Base-by-base conservation (phyloP, 2,113 vertebrate genomes). In the Osmerus mordax region DNA sequence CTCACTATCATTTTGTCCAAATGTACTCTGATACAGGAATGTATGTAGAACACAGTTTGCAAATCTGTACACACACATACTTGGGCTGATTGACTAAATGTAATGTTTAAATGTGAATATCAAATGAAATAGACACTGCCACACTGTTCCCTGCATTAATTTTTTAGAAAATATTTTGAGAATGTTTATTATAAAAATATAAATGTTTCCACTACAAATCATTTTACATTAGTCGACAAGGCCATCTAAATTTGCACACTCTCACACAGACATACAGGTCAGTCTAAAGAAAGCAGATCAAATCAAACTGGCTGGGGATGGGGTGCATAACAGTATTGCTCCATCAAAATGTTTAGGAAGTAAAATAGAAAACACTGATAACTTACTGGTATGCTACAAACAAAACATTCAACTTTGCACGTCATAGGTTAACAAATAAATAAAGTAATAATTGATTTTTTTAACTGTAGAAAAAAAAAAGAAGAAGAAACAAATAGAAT, bases 151-250 rank as follows among this genome's bases (percentile, higher is more conserved):
- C 82, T 83, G 78, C 79, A 83, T 90, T 92, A 87, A 90, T 94
- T 95, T 93, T 96, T 94, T 96, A 94, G 95, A 97, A 98, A 98
- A 98, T 97, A 98, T 95, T 98, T 98, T 97, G 93, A 93, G 93
- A 95, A 94, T 95, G 96, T 98, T 99, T 99, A 99, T 98, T 99
- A 98, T 97, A 99, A 99, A 99, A 99, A 99, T 98, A 99, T 98
- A 99, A 97, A 97, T 96, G 96, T 96, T 97, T 96, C 95, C 96
- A 98, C 96, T 99, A 99, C 96, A 99, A 99, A 99, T 97, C 93
- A 96, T 95, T 96, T 96, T 96, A 98, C 96, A 98, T 98, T 97
- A 99, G 96, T 97, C 95, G 94, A 92, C 89, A 93, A 96, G 94
- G 94, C 94, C 93, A 96, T 97, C 96, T 95, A 97, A 93, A 94